Evolutionary conservation across 2,888 invertebrate species (phyloP).

Genomic region (Hirtodrosophila trivittata): DNA sequence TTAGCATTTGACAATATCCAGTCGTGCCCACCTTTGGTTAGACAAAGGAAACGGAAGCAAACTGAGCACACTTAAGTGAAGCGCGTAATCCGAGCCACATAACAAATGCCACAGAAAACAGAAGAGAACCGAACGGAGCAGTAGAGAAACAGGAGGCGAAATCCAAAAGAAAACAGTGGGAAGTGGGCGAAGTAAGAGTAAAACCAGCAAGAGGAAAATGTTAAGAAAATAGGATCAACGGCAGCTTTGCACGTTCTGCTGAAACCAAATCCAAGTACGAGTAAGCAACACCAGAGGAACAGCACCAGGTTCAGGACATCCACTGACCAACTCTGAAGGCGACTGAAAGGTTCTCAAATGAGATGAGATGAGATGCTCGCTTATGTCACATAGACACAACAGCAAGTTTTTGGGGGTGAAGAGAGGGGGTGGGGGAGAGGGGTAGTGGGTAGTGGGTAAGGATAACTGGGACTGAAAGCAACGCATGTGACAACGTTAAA

Average conservation of each 20-base stretch:
- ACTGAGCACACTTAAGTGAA: constrained; percentile 79
- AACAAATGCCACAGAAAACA: constrained; percentile 65
- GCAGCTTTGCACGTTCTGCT: constrained; percentile 74
- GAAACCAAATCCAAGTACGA: constrained; percentile 61
- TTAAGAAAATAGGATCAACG: constrained; percentile 72
- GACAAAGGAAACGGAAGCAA: constrained; percentile 67
- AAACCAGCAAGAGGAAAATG: constrained; percentile 52
- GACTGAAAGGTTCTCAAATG: constrained; percentile 33
- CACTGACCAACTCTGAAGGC: constrained; percentile 32
- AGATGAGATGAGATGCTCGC: constrained; percentile 40
- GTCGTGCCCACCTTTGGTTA: constrained; percentile 5
- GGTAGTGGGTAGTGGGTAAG: too few relatives aligned
- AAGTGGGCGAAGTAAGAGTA: constrained; percentile 16
- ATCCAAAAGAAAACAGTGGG: constrained; percentile 10
- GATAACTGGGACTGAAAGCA: constrained; percentile 19
- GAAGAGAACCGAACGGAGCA: background rate
- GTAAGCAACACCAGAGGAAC: constrained; percentile 17
- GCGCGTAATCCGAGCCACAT: constrained; percentile 79
- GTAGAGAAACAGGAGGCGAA: constrained; percentile 2
- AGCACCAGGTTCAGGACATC: constrained; percentile 10
- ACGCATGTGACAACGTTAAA: constrained; percentile 78
- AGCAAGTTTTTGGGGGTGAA: too few relatives aligned
- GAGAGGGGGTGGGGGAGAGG: too few relatives aligned
- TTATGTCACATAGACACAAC: constrained; percentile 46
- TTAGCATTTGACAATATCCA: constrained; percentile 6